Evolutionary conservation across 2,888 invertebrate species (phyloP), one percentile per base, ranked within the genome.

Genomic region (Drosophila infuscata): DNA sequence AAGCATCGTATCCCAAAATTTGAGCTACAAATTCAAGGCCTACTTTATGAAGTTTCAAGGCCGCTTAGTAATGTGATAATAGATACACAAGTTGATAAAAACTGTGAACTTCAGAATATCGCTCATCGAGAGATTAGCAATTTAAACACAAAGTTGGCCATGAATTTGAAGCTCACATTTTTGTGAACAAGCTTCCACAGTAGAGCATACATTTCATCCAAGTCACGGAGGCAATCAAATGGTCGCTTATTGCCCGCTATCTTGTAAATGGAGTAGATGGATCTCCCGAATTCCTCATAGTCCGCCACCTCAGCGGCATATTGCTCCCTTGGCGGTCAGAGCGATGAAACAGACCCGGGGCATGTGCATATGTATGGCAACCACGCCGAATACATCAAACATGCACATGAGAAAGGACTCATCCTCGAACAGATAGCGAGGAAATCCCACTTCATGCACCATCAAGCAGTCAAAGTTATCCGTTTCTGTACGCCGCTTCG

Each of bases 151-250:
- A 46, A 84, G 83, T 61, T 17, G 69, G 83, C 89, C 48, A 35
- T 72, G 86, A 25, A 3, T 54, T 46, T 0, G 0, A 20, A 0
- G 7, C 0, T 3, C 8, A 53, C 49, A 36, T 15, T 12, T 61
- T 61, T 64, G 38, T 0, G 20, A 25, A 1, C 38, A 29, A 12
- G 20, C 1, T 58, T 11, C 5, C 30, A 43, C 25, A 17, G 17
- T n/a, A 88, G n/a, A 0, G 87, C 89, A 56, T 82, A 77, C 86
- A 89, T 85, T 70, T 88, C 87, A 57, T 88, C 80, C 43, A 83
- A 46, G 9, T 79, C 80, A 3, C 87, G 87, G 3, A 88, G 62
- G 1, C 80, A 59, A 49, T 88, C 87, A 25, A 88, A 89, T 4
- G 89, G 89, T 0, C 89, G 75, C 6, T 35, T 17, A n/a, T 74